Conservation (phyloP, 2,888 invertebrate genomes). For the Leptura quadrifasciata region DNA sequence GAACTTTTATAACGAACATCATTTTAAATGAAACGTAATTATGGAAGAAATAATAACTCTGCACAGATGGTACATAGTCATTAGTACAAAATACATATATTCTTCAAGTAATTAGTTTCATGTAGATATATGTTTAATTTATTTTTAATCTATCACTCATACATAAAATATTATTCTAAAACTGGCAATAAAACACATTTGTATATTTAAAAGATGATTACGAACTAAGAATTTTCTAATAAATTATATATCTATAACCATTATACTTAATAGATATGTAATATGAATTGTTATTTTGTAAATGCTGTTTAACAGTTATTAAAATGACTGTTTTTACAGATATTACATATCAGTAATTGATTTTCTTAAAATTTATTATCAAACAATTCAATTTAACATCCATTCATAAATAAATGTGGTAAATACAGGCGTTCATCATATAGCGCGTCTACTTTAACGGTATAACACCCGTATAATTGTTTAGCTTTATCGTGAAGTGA, state of each 20-base stretch:
- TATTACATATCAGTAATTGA: no score
- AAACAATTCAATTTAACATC: no score
- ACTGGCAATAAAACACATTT: background rate
- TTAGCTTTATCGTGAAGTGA: no score
- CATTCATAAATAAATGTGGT: no score
- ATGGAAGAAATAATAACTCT: slow-evolving; percentile 50
- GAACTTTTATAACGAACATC: slow-evolving; percentile 53
- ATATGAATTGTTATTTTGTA: no score
- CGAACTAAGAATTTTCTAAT: slow-evolving; percentile 6
- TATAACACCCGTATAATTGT: no score
- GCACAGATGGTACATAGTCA: slow-evolving; percentile 54
- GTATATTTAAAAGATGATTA: slow-evolving; percentile 23
- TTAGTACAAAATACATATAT: slow-evolving; percentile 51
- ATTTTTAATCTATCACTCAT: slow-evolving; percentile 55
- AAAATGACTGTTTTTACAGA: no score
- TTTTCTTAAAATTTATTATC: no score
- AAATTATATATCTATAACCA: background rate
- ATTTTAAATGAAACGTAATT: slow-evolving; percentile 60
- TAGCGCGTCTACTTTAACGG: no score
- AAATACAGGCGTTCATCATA: no score
- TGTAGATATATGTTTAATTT: slow-evolving; percentile 55
- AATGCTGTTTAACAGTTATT: no score
- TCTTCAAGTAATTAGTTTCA: slow-evolving; percentile 49
- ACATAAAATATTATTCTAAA: slow-evolving; percentile 16
- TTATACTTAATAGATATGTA: no score